Evolutionary conservation across 2,888 invertebrate genomes (phyloP).

Genomic region (Magallana nippona): DNA sequence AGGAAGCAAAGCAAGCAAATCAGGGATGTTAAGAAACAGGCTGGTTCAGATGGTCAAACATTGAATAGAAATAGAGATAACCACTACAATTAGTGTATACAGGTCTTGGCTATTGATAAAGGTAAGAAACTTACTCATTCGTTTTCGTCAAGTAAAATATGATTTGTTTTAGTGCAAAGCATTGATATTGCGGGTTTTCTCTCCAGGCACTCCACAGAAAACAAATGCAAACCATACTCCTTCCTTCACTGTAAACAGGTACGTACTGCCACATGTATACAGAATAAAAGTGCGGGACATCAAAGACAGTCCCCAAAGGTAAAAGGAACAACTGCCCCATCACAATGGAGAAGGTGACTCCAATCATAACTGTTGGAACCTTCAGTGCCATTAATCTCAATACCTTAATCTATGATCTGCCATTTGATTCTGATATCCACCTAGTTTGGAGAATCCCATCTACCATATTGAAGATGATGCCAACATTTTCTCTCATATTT

Average conservation of each 20-base stretch:
- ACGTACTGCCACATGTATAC: conserved; percentile 93
- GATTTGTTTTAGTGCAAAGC: no score
- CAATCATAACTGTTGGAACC: conserved; percentile 58
- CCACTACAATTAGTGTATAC: conserved; percentile 61
- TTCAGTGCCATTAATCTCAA: conserved; percentile 76
- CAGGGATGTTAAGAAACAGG: conserved; percentile 55
- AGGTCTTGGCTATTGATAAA: conserved; percentile 76
- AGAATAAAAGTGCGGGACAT: conserved; percentile 94
- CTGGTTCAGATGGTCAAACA: conserved; percentile 62
- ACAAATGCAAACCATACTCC: conserved; percentile 56
- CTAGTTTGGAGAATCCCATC: conserved; percentile 83
- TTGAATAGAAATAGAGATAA: conserved; percentile 73
- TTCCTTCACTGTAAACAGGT: conserved; percentile 64
- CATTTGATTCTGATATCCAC: conserved; percentile 85
- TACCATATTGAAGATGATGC: conserved; percentile 82
- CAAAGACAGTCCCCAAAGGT: conserved; percentile 97
- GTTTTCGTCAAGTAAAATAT: no score
- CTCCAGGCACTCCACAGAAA: conserved; percentile 70
- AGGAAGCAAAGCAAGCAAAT: conserved; percentile 44
- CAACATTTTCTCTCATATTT: no score
- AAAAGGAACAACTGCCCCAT: conserved; percentile 81
- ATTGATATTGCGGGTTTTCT: no score
- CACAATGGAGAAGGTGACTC: conserved; percentile 61
- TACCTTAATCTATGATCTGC: conserved; percentile 82
- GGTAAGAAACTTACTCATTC: conserved; percentile 58